Evolutionary conservation across 2,888 invertebrate species (phyloP), one percentile per base, ranked within the genome.

Genomic region (Xanthorhoe designata): DNA sequence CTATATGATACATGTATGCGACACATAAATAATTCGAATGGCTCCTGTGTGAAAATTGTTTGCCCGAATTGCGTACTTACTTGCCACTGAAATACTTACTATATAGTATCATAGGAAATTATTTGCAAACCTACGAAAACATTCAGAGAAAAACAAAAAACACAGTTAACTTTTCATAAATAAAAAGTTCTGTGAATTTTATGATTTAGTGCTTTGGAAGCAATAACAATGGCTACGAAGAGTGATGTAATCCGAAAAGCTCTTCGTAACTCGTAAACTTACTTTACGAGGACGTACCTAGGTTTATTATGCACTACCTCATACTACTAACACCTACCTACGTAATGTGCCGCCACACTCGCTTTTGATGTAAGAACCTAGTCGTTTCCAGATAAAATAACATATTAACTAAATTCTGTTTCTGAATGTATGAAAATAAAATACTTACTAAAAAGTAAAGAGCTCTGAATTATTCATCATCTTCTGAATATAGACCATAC

Each of bases 1-100:
- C 86, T 79, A 67, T 70, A 70, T 82, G 81, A 83, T 79, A 76
- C 78, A 85, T 83, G 81, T 67, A 61, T 51, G 42, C 56, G 72
- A 70, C 71, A 79, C 78, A 83, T 86, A 83, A 85, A 85, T 85
- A 78, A 80, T 82, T 82, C 74, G 77, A 78, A 84, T 78, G 78
- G 76, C 72, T 81, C 78, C 81, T 76, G 78, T 65, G 66, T 38
- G 58, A 70, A 69, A 64, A 62, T 69, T 69, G 64, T 72, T 71
- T 67, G 65, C 49, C 62, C 55, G n/a, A 59, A 64, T 71, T 49
- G 45, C 52, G 54, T 57, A 50, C 45, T 9, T 35, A 50, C 49
- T 13, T 35, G 45, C 57, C 53, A 29, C 55, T 54, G 57, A 57
- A 64, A 55, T 54, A 53, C n/a, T 49, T n/a, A n/a, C n/a, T n/a